Conservation (phyloP, 2,797 vertebrate genomes). For the Micrastur ruficollis region DNA sequence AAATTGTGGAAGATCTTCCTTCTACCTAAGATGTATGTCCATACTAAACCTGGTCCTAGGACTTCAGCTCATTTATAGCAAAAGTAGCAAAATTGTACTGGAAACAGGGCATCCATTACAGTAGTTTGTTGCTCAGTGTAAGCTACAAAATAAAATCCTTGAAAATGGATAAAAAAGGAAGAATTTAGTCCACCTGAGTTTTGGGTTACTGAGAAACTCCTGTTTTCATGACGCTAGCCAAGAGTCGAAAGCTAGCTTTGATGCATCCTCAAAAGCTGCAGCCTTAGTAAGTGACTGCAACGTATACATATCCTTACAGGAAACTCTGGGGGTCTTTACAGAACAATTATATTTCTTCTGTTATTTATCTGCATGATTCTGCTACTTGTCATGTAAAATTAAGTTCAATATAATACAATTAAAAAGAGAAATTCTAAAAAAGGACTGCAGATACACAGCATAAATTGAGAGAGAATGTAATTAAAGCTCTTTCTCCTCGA, state of each 20-base stretch:
- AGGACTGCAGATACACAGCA: slow-evolving; percentile 30
- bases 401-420: slow-evolving; percentile 53
- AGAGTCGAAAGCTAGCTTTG: not conserved
- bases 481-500: slow-evolving; percentile 47
- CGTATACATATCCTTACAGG: not conserved
- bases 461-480: slow-evolving; percentile 56
- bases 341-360: not conserved
- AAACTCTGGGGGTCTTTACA: not conserved
- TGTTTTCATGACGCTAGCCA: not conserved
- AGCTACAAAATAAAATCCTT: not conserved
- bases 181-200: not conserved
- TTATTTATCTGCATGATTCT: slow-evolving; percentile 17
- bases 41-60: not conserved
- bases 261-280: not conserved
- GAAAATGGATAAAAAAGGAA: not conserved
- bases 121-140: not conserved
- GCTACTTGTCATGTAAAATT: slow-evolving; percentile 53
- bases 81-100: not conserved
- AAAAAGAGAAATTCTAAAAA: slow-evolving; percentile 49
- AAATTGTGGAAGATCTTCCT: not conserved
- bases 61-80: not conserved
- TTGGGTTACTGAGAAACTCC: not conserved
- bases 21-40: not conserved
- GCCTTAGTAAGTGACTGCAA: not conserved
- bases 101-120: not conserved